These are phyloP conservation scores for Micrasema longulum DNA, from an alignment of 1,140 invertebrate species.

Conservation along the genomic window DNA sequence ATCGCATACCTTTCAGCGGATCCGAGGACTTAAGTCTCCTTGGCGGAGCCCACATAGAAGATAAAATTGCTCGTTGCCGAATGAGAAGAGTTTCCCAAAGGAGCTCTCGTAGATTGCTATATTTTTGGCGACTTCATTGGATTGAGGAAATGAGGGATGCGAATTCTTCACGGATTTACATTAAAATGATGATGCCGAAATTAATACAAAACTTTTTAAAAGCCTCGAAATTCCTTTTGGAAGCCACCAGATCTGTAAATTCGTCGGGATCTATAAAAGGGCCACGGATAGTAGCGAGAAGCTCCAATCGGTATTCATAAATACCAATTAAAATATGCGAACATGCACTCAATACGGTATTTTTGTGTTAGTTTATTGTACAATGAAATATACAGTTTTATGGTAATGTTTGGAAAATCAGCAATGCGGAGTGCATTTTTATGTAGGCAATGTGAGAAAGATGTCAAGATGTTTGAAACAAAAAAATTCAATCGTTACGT, in stretches of 20 bases:
- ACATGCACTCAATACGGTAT: background rate
- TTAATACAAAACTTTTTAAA: background rate
- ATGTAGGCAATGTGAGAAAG: background rate
- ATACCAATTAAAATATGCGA: background rate
- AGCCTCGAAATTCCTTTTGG: no score
- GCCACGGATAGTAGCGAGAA: no score
- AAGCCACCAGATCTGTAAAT: no score
- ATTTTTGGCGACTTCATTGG: no score
- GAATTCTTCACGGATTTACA: background rate
- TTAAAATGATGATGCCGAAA: background rate
- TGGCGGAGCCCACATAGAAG: no score
- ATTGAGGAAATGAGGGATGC: no score
- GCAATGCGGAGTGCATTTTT: background rate
- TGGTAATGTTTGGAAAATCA: background rate
- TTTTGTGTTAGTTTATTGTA: background rate
- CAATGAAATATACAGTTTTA: background rate
- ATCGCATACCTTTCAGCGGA: no score
- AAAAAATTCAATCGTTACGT: background rate
- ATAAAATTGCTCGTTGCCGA: no score
- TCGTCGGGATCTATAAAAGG: no score
- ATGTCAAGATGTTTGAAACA: slow-evolving; percentile 3
- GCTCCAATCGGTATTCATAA: background rate
- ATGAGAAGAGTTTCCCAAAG: no score
- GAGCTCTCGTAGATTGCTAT: no score
- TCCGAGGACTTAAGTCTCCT: no score